phyloP scores from a whole-genome alignment of 2,113 vertebrate genomes.

The Gymnorhina tibicen region DNA sequence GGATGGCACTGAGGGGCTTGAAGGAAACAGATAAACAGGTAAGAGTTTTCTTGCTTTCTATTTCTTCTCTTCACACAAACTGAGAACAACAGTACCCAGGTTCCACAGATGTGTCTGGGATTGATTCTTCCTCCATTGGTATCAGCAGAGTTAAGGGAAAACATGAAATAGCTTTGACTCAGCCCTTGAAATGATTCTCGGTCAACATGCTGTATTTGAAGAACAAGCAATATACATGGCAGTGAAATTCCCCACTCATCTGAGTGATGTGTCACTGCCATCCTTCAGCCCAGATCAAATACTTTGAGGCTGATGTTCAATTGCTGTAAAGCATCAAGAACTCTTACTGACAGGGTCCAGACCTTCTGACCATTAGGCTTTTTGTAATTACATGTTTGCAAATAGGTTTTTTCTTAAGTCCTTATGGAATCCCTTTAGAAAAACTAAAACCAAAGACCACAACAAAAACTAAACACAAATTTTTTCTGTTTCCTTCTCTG shows the following conservation, averaged over 20 bases:
- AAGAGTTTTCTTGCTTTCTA: constrained; percentile 19
- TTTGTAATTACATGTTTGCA: background rate
- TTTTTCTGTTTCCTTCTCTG: background rate
- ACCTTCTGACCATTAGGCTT: background rate
- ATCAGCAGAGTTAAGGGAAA: background rate
- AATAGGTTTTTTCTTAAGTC: background rate
- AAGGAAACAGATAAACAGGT: constrained; percentile 43
- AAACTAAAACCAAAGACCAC: background rate
- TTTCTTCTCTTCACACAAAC: background rate
- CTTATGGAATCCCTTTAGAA: background rate
- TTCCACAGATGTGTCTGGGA: background rate
- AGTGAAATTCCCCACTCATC: background rate
- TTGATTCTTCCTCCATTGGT: background rate
- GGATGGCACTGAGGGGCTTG: constrained; percentile 43
- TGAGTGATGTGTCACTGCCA: background rate
- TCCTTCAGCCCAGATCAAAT: background rate
- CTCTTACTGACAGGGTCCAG: background rate
- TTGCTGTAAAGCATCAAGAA: background rate
- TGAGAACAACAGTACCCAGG: background rate
- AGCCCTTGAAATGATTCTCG: background rate
- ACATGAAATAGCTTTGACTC: background rate
- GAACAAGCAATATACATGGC: background rate
- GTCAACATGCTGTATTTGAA: background rate
- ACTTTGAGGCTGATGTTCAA: background rate
- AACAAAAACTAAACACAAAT: background rate